phyloP scores from a whole-genome alignment of 2,888 invertebrate species.

The Zhengitettix transpicula region DNA sequence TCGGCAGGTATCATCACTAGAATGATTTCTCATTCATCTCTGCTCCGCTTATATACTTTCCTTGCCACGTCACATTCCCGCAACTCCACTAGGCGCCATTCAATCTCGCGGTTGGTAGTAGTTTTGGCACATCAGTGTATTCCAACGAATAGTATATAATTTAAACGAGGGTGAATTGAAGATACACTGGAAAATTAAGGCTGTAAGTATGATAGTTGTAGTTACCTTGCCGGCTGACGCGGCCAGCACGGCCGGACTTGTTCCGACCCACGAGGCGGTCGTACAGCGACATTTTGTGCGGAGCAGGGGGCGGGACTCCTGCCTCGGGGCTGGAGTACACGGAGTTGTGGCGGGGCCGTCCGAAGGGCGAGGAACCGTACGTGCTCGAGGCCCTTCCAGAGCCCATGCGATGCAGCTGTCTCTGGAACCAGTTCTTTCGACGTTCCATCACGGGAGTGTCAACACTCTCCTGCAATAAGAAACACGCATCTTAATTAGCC shows the following conservation, averaged over 20 bases:
- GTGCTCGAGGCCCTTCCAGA: constrained; percentile 72
- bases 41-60: no score
- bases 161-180: no score
- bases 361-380: constrained; percentile 65
- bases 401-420: constrained; percentile 73
- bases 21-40: no score
- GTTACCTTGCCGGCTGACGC: not conserved
- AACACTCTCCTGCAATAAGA: constrained; percentile 59
- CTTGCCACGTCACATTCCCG: no score
- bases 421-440: constrained; percentile 74
- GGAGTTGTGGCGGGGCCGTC: constrained; percentile 61
- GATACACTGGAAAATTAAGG: no score
- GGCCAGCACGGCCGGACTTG: constrained; percentile 42
- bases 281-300: constrained; percentile 62
- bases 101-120: no score
- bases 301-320: constrained; percentile 14
- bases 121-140: no score
- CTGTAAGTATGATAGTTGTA: no score
- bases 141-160: no score
- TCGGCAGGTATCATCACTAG: no score
- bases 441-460: constrained; percentile 75
- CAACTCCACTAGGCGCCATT: no score
- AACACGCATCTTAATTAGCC: not conserved
- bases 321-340: constrained; percentile 42
- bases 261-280: constrained; percentile 61